Conservation (phyloP, 2,888 invertebrate genomes). For the Enoplolaimus lenunculus region DNA sequence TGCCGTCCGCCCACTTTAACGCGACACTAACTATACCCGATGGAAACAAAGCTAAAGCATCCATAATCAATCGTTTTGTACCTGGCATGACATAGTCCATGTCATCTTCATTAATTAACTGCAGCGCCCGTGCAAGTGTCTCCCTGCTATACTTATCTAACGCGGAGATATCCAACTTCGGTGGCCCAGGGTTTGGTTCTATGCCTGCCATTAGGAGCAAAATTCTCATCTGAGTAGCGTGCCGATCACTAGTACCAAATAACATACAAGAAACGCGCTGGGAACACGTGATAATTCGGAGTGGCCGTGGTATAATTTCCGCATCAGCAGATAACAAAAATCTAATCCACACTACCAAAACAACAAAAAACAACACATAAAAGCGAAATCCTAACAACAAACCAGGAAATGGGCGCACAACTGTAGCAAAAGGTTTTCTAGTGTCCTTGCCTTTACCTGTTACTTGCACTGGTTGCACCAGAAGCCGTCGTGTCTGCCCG, state of each 20-base stretch:
- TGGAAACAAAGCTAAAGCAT: background rate
- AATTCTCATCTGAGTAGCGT: background rate
- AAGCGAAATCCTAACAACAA: background rate
- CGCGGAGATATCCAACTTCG: background rate
- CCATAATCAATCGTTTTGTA: background rate
- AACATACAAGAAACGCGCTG: background rate
- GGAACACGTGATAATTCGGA: background rate
- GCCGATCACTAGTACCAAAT: background rate
- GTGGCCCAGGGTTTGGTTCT: background rate
- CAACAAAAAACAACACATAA: background rate
- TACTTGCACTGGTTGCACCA: background rate
- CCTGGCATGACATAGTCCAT: background rate
- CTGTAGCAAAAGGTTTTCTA: background rate
- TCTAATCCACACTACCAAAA: background rate
- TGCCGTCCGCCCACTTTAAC: background rate
- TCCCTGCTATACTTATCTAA: background rate
- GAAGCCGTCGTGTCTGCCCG: background rate
- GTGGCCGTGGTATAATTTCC: background rate
- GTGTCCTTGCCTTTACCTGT: background rate
- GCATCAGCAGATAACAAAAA: background rate
- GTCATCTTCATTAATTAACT: background rate
- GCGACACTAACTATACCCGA: background rate
- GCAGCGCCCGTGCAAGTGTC: background rate
- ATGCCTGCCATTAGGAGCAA: background rate
- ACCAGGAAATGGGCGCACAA: background rate